Percentiles rank a stretch among this genome's conserved stretches.
These are phyloP conservation scores for Folsomia manolachei DNA, from an alignment of 2,888 invertebrate genomes.

Conservation along the genomic window DNA sequence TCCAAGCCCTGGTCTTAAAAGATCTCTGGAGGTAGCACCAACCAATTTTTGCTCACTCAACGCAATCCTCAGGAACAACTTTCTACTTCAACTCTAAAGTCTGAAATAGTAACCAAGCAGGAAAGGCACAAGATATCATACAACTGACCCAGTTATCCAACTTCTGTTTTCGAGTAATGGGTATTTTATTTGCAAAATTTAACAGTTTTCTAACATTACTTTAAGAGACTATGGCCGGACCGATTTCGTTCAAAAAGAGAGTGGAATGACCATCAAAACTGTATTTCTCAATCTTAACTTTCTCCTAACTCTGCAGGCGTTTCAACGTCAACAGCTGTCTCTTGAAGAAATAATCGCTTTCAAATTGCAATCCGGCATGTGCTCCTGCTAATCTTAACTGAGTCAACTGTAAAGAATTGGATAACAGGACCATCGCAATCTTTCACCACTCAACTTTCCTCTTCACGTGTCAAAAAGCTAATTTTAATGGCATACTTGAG, in stretches of 20 bases:
- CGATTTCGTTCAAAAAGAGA: background rate
- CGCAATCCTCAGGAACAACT: background rate
- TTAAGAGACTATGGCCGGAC: background rate
- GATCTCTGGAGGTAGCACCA: constrained; percentile 18
- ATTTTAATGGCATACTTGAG: too few relatives aligned
- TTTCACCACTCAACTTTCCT: too few relatives aligned
- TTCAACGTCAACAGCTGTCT: constrained; percentile 8
- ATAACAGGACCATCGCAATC: too few relatives aligned
- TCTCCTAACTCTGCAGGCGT: constrained; percentile 1
- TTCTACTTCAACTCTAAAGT: background rate
- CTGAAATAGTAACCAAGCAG: too few relatives aligned
- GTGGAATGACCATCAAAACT: constrained; percentile 12
- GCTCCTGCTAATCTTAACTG: too few relatives aligned
- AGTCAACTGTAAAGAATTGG: too few relatives aligned
- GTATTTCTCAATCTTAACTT: constrained; percentile 20
- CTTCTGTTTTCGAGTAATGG: constrained; percentile 24
- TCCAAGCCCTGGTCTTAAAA: constrained; percentile 12
- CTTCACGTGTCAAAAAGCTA: too few relatives aligned
- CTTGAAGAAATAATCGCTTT: constrained; percentile 9
- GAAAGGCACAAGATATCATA: constrained; percentile 14
- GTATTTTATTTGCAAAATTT: constrained; percentile 26
- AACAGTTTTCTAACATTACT: constrained; percentile 22
- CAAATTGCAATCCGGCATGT: too few relatives aligned
- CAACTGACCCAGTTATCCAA: constrained; percentile 24
- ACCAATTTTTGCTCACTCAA: constrained; percentile 22